These are phyloP conservation scores for Acipenser ruthenus DNA, from an alignment of 2,797 vertebrate species.

Conservation along the genomic window DNA sequence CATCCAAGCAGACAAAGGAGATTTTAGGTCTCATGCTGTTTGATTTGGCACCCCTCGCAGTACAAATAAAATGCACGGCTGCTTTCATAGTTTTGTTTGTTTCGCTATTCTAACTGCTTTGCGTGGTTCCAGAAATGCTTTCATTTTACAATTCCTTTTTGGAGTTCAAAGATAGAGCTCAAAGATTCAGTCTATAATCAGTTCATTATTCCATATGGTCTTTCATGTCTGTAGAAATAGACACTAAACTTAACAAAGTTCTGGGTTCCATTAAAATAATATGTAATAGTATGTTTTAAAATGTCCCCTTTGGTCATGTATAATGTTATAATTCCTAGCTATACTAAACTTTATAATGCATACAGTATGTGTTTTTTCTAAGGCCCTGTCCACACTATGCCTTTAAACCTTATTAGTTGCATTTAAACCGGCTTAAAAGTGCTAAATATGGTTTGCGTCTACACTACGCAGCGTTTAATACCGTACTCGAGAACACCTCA, in stretches of 20 bases:
- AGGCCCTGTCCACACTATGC: too few relatives aligned
- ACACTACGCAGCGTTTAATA: too few relatives aligned
- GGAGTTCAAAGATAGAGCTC: not conserved
- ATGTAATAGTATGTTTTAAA: too few relatives aligned
- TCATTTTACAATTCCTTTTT: constrained; percentile 2
- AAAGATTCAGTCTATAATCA: constrained; percentile 7
- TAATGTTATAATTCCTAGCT: too few relatives aligned
- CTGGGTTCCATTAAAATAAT: not conserved
- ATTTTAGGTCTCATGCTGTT: not conserved
- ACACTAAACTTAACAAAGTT: constrained; percentile 2
- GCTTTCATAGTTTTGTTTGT: not conserved
- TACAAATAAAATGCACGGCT: not conserved
- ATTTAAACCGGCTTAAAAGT: too few relatives aligned
- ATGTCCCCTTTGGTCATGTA: not conserved
- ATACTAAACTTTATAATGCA: too few relatives aligned
- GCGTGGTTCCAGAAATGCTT: not conserved
- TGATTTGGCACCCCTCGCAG: not conserved
- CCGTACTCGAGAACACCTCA: too few relatives aligned
- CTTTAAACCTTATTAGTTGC: too few relatives aligned
- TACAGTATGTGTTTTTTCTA: too few relatives aligned
- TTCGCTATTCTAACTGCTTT: not conserved
- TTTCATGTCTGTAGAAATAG: constrained; percentile 3
- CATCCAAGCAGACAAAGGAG: not conserved
- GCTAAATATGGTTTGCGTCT: too few relatives aligned
- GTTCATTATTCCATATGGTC: not conserved